Evolutionary conservation across 2,797 vertebrate genomes (phyloP), one percentile per base, ranked within the genome.

Genomic region (Sandelia bainsii): DNA sequence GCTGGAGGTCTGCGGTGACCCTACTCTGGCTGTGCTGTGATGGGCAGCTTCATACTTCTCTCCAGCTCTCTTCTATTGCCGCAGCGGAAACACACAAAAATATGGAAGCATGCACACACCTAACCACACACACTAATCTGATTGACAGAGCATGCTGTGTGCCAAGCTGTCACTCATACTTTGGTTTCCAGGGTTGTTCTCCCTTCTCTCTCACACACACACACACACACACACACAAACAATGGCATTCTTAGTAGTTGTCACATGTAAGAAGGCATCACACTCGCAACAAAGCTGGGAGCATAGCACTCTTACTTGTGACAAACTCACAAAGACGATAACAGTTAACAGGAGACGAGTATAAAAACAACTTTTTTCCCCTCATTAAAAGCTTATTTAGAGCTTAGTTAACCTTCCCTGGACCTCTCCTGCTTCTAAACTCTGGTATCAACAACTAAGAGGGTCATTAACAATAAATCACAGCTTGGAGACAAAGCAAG

Each of bases 121-220:
- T 49, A 37, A n/a, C 40, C 67, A 20, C 64, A 68, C 67, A 20
- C 64, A 68, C 74, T 56, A 46, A 67, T 62, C 17, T 84, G 88
- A 89, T 83, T 91, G 84, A 89, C 83, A 76, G 85, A 69, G 73
- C 87, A 70, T 49, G 74, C 87, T 74, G 86, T 57, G 75, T 51
- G 69, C 86, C 76, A 39, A 75, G 88, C 88, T 85, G 91, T 84
- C 90, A 89, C 69, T 92, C 87, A 87, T 85, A 77, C 86, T 71
- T 74, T 22, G 54, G 51, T 71, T 80, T 77, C 42, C 32, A 52
- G 49, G 62, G 63, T 69, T 25, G 52, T 25, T 52, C 70, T 58
- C 32, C 45, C 62, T n/a, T 58, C 32, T 29, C 60, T 51, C 58
- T 17, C 48, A 54, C 37, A 4, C 7, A 45, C 69, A 62, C 37